phyloP scores from a whole-genome alignment of 1,140 invertebrate genomes.

The Tribolium madens region DNA sequence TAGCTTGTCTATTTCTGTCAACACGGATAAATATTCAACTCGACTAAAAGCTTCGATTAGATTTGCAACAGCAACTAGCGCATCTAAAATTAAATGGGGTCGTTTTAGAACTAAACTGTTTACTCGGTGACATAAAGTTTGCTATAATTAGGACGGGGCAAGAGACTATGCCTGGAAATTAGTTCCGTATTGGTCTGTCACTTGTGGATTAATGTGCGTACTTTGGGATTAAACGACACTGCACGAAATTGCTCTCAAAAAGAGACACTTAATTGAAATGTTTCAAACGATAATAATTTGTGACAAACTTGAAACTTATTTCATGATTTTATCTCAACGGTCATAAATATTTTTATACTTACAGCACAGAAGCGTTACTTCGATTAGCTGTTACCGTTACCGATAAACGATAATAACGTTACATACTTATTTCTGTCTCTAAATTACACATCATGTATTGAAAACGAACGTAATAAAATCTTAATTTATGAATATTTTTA shows the following conservation, averaged over 20 bases:
- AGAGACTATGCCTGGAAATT: constrained; percentile 21
- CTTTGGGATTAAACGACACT: constrained; percentile 15
- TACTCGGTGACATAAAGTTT: constrained; percentile 33
- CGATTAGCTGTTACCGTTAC: not conserved
- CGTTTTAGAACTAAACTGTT: constrained; percentile 24
- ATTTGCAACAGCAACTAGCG: constrained; percentile 33
- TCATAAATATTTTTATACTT: not conserved
- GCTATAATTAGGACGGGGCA: constrained; percentile 30
- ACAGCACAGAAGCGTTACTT: not conserved
- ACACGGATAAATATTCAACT: constrained; percentile 11
- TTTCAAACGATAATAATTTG: too few relatives aligned
- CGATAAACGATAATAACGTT: not conserved
- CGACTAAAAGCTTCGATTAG: constrained; percentile 28
- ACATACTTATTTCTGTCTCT: not conserved
- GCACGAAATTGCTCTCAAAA: not conserved
- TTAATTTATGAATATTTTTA: not conserved
- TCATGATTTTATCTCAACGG: not conserved
- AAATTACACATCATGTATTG: not conserved
- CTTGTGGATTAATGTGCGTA: constrained; percentile 12
- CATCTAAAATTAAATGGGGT: constrained; percentile 34
- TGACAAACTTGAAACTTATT: too few relatives aligned
- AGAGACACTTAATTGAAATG: not conserved
- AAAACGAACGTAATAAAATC: not conserved
- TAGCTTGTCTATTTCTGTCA: constrained; percentile 6
- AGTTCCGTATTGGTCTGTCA: constrained; percentile 29